Base-by-base conservation (phyloP, 1,140 invertebrate genomes). In the Melanaphis sacchari region DNA sequence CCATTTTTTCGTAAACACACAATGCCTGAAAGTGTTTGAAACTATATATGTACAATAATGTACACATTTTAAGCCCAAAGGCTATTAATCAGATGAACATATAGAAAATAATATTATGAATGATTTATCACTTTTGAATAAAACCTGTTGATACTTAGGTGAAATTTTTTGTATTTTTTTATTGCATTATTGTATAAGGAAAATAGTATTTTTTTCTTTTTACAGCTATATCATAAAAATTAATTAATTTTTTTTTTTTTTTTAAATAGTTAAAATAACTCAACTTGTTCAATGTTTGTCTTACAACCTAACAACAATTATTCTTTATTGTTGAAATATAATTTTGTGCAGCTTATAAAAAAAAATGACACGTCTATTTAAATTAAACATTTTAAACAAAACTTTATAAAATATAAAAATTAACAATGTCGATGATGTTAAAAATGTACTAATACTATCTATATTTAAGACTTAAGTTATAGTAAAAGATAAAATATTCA, bases 21-120 rank as follows among this genome's bases (percentile, higher is more conserved):
- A 93, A 52, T 4, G 91, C 91, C 91, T 93, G 81, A 38, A 93
- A 93, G 54, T 41, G 24, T 41, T 21, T 26, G 41, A 66, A 66
- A 46, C 40, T 66, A 66, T 31, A 21, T 38, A 38, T 21, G n/a
- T 21, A 87, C 31, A 49, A 22, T 46, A 84, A 11, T n/a, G 7
- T 2, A n/a, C 31, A 43, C 31, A 43, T 43, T 85, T 18, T 26
- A 85, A 24, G 2, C 24, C 26, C 26, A 43, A 9, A 85, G 11
- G 2, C 2, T 8, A 11, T 43, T 85, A 43, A 43, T 26, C 26
- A 4, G 24, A 24, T 15, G 9, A 85, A 85, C 40, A 85, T 11
- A 85, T 24, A 40, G 11, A 26, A 9, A 84, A 84, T 41, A 41
- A 41, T 26, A 24, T 24, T 3, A 15, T 84, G 38, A 26, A 26